Conservation (phyloP, 2,113 vertebrate genomes). For the Apodemus speciosus region DNA sequence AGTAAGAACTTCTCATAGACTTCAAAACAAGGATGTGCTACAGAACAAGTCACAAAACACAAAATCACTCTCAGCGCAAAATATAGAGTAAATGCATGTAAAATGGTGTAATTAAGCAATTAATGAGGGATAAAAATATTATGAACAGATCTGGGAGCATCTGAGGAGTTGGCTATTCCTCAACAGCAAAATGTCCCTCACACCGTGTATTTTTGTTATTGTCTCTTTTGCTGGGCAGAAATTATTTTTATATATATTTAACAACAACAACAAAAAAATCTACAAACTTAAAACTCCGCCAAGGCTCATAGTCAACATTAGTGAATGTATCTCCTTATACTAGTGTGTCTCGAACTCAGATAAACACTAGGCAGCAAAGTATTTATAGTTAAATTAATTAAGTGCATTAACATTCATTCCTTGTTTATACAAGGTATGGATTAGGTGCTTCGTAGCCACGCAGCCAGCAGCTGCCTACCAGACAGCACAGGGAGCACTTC, state of each 20-base stretch:
- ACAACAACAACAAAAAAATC: not conserved
- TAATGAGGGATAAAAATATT: not conserved
- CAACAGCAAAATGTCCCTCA: not conserved
- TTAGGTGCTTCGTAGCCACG: fast-evolving
- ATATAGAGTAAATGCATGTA: not conserved
- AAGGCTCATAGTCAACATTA: not conserved
- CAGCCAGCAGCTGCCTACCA: fast-evolving
- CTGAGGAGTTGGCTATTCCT: not conserved
- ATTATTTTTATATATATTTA: not conserved
- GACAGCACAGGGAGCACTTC: fast-evolving
- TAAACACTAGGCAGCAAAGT: not conserved
- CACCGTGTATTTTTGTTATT: not conserved
- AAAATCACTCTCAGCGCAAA: not conserved
- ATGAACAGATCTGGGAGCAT: not conserved
- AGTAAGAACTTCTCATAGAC: not conserved
- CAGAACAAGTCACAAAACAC: not conserved
- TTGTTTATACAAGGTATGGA: fast-evolving
- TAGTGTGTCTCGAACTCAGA: not conserved
- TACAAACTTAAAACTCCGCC: not conserved
- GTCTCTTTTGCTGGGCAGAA: not conserved
- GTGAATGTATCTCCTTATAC: not conserved
- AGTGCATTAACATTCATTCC: not conserved
- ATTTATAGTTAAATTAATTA: not conserved
- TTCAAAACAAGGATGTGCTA: not conserved
- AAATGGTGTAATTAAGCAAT: not conserved